Conservation (phyloP, 1,140 invertebrate species). For the Sinonovacula constricta region DNA sequence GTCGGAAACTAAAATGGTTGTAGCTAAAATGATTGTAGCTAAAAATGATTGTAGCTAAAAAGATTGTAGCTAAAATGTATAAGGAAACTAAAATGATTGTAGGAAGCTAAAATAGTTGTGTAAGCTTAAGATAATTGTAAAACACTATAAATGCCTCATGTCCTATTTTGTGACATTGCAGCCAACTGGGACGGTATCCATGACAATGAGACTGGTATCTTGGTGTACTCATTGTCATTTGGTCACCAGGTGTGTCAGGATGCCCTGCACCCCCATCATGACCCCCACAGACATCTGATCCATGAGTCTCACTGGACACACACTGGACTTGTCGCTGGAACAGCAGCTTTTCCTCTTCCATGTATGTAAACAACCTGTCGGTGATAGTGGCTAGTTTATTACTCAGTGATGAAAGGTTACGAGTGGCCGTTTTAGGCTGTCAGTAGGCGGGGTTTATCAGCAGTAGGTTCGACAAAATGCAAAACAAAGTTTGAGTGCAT, state of each 20-base stretch:
- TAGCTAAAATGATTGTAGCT: no score
- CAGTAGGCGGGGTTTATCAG: no score
- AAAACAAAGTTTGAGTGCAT: no score
- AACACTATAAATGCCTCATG: background rate
- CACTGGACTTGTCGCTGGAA: constrained; percentile 30
- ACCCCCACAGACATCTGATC: constrained; percentile 53
- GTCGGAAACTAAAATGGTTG: no score
- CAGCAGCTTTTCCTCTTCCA: background rate
- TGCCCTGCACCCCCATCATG: constrained; percentile 38
- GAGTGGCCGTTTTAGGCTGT: no score
- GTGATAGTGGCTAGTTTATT: no score
- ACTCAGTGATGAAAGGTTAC: no score
- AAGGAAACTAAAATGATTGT: background rate
- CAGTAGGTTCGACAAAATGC: no score
- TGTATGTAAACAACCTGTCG: no score
- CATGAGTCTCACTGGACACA: constrained; percentile 51
- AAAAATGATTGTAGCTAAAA: background rate
- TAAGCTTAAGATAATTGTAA: background rate
- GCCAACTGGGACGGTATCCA: constrained; percentile 60
- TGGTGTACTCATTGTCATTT: constrained; percentile 45
- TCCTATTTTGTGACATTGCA: constrained; percentile 2
- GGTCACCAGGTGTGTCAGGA: constrained; percentile 47
- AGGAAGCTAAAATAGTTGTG: background rate
- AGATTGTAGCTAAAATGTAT: background rate
- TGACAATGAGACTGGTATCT: constrained; percentile 53